Conservation (phyloP, 2,113 vertebrate genomes). For the Laticauda colubrina region DNA sequence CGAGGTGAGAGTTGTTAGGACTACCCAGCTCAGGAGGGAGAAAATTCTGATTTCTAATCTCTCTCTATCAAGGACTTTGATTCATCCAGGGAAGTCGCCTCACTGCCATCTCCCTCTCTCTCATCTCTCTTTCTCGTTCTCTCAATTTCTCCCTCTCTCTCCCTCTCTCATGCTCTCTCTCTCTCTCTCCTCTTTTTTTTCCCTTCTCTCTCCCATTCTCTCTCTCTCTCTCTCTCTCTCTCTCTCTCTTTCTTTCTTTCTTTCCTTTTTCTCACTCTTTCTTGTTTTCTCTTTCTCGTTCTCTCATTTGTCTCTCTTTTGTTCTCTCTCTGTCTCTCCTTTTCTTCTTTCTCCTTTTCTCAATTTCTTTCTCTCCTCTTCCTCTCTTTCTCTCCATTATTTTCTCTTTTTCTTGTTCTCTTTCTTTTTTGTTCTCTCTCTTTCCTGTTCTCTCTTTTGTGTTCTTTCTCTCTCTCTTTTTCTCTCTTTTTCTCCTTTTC, state of each 20-base stretch:
- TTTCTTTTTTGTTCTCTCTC: background rate
- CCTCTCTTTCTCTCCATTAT: background rate
- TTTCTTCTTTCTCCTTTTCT: too few species aligned
- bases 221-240: too few species aligned
- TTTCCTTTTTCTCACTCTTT: too few species aligned
- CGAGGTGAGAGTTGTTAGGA: slow-evolving; percentile 29
- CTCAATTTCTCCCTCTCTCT: background rate
- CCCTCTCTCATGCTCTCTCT: background rate
- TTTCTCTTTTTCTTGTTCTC: background rate
- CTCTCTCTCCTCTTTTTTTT: background rate
- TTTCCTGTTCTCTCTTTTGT: too few species aligned
- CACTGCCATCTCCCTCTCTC: background rate
- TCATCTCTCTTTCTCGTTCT: background rate
- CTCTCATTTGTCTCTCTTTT: too few species aligned
- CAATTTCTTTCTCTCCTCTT: too few species aligned
- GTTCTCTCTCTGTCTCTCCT: too few species aligned
- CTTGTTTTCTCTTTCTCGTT: too few species aligned
- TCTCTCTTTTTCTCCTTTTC: background rate
- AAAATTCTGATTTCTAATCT: background rate
- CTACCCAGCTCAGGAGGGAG: slow-evolving; percentile 5
- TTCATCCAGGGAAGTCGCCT: slow-evolving; percentile 17
- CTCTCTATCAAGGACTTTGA: slow-evolving; percentile 26
- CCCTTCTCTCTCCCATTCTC: too few species aligned
- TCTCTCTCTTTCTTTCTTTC: too few species aligned
- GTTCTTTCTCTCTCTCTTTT: too few species aligned